phyloP scores from a whole-genome alignment of 64 coral and sea anemone genomes.

The Montipora foliosa region DNA sequence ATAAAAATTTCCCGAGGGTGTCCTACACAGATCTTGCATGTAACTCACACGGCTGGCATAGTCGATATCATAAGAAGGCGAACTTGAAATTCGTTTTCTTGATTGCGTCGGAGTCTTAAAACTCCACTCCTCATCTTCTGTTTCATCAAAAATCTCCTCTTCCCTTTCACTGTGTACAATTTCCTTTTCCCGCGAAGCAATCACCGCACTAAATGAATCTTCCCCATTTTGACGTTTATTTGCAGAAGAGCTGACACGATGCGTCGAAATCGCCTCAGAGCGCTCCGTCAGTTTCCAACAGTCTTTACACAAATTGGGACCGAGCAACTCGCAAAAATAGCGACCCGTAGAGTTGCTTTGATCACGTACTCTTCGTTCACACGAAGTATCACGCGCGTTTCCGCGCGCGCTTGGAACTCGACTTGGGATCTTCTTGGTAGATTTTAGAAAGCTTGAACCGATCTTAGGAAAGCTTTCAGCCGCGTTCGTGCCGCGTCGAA shows the following conservation, averaged over 20 bases:
- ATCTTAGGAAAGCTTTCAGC: not conserved
- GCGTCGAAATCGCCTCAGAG: slow-evolving; percentile 35
- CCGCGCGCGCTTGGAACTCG: slow-evolving; percentile 44
- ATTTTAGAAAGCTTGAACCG: slow-evolving; percentile 2
- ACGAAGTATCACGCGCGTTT: not conserved
- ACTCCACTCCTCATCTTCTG: slow-evolving; percentile 52
- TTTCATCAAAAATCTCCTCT: slow-evolving; percentile 22
- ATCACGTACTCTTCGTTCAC: slow-evolving; percentile 43
- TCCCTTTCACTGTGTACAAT: slow-evolving; percentile 51
- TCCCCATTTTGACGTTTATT: not conserved
- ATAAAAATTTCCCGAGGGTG: slow-evolving; percentile 26
- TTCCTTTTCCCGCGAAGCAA: slow-evolving; percentile 1
- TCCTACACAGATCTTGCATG: slow-evolving; percentile 53
- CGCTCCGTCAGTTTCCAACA: slow-evolving; percentile 57
- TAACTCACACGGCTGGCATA: slow-evolving; percentile 76
- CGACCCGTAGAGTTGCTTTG: slow-evolving; percentile 28
- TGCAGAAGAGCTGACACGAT: not conserved
- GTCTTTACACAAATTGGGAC: slow-evolving; percentile 86
- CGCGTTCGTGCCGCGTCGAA: not conserved
- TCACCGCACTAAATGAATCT: slow-evolving; percentile 25
- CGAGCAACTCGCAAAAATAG: slow-evolving; percentile 90
- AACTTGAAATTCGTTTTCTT: not conserved
- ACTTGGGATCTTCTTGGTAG: slow-evolving; percentile 42
- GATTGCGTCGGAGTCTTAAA: not conserved
- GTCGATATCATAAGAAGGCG: slow-evolving; percentile 47